Evolutionary conservation across 1,140 invertebrate genomes (phyloP), one percentile per base, ranked within the genome.

Genomic region (Phocides pigmalion): DNA sequence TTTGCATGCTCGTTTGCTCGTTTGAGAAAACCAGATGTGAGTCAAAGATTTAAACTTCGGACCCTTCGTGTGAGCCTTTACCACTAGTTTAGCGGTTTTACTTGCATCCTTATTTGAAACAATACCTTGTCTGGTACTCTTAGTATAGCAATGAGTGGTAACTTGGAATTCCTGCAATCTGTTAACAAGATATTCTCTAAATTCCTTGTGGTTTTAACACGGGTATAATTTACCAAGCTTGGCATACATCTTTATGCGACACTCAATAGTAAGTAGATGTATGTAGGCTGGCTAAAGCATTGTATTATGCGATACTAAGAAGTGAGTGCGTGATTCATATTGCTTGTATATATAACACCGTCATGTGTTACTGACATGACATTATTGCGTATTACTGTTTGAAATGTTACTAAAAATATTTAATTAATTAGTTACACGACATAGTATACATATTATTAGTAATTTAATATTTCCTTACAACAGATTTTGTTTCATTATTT

Each of bases 211-310:
- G 22, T 22, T 32, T 32, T 32, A 32, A 32, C 28, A 32, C 28
- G 28, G 28, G 28, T 28, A 22, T 6, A 49, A 28, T 28, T 28
- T 22, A 49, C 20, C 12, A 47, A 22, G 14, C 46, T 28, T 49
- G 22, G 14, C 22, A 16, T 32, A 16, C 14, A 49, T 14, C 22
- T 28, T 11, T 32, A 32, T 11, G 28, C 28, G 28, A 11, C 9
- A 32, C 28, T 32, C 25, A 28, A 32, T 6, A 28, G 25, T 32
- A 32, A 32, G 28, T 32, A 32, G 25, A 12, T 49, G 46, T 28
- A 53, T 53, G 50, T 53, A 53, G 50, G 50, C 50, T 53, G 50
- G 50, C 50, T 53, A 39, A 14, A 20, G 49, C 50, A 41, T 54
- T 41, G 41, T 41, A 54, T 37, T 53, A 53, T 53, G 32, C 32